A percentile compares a stretch with the other conserved stretches of the same genome.
These are phyloP conservation scores for Dromas ardeola DNA, from an alignment of 2,113 vertebrate species.

Conservation along the genomic window DNA sequence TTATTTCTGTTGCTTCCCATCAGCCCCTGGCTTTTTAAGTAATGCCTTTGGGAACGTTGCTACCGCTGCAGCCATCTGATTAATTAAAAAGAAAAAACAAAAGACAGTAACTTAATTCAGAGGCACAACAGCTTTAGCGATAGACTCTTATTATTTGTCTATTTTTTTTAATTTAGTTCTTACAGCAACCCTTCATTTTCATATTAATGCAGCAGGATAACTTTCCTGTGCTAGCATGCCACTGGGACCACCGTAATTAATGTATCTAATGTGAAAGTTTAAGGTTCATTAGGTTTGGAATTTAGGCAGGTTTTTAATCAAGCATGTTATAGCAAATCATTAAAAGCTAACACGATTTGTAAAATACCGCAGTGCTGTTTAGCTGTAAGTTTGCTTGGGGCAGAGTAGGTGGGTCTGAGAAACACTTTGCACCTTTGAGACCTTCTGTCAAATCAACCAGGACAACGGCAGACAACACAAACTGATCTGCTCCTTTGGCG, in stretches of 20 bases:
- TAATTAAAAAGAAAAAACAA: conserved; percentile 45
- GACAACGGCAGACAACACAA: neutral
- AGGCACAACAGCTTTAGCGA: neutral
- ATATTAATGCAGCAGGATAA: conserved; percentile 36
- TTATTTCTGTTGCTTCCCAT: neutral
- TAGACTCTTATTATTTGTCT: neutral
- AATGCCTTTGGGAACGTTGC: neutral
- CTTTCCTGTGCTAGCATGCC: neutral
- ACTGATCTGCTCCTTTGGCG: neutral
- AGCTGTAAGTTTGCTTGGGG: neutral
- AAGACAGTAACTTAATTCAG: conserved; percentile 49
- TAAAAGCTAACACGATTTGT: conserved; percentile 48
- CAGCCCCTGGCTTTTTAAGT: neutral
- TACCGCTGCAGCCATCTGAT: conserved; percentile 13
- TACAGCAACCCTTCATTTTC: conserved; percentile 42
- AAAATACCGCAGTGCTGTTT: neutral
- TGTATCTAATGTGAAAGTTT: conserved; percentile 66
- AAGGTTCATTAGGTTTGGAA: conserved; percentile 72
- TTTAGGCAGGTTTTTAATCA: conserved; percentile 70
- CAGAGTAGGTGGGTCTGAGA: neutral
- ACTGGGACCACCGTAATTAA: conserved; percentile 60
- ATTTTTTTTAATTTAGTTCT: conserved; percentile 17
- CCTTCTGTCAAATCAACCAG: neutral
- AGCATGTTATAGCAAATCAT: conserved; percentile 58
- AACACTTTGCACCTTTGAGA: neutral